These are phyloP conservation scores for Apostichopus leukothele DNA, from an alignment of 53 echinoderm and acorn worm genomes.

Conservation along the genomic window DNA sequence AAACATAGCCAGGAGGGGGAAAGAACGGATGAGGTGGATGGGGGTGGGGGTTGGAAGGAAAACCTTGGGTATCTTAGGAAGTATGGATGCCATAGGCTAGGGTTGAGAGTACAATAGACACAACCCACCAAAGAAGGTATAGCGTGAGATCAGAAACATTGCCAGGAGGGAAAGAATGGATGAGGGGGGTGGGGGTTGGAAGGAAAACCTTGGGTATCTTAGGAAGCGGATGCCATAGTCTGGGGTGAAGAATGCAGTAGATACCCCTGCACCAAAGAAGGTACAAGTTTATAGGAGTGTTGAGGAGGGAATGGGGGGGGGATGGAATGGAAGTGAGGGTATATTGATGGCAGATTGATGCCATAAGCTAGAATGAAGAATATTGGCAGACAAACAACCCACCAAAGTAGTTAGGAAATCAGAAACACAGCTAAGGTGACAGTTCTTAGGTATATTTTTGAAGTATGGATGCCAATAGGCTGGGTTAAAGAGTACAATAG, in stretches of 20 bases:
- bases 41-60: neutral
- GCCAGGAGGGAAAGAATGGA: neutral
- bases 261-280: conserved; percentile 91
- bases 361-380: neutral
- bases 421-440: too few relatives aligned
- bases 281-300: conserved; percentile 24
- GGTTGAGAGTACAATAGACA: conserved; percentile 93
- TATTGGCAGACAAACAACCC: neutral
- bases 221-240: conserved; percentile 71
- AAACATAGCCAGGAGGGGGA: neutral
- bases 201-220: neutral
- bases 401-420: neutral
- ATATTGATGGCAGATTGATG: neutral
- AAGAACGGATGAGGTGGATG: too few relatives aligned
- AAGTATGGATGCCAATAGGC: too few relatives aligned
- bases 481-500: too few relatives aligned
- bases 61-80: neutral
- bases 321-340: neutral
- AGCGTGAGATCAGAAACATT: neutral
- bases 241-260: conserved; percentile 96
- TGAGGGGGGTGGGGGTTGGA: neutral
- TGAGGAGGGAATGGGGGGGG: too few relatives aligned
- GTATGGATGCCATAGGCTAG: conserved; percentile 93
- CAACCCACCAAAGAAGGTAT: conserved; percentile 93
- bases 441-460: too few relatives aligned